Percentiles rank a stretch among this genome's conserved stretches.
phyloP scores from a whole-genome alignment of 2,113 vertebrate genomes.

The Salvelinus namaycush region DNA sequence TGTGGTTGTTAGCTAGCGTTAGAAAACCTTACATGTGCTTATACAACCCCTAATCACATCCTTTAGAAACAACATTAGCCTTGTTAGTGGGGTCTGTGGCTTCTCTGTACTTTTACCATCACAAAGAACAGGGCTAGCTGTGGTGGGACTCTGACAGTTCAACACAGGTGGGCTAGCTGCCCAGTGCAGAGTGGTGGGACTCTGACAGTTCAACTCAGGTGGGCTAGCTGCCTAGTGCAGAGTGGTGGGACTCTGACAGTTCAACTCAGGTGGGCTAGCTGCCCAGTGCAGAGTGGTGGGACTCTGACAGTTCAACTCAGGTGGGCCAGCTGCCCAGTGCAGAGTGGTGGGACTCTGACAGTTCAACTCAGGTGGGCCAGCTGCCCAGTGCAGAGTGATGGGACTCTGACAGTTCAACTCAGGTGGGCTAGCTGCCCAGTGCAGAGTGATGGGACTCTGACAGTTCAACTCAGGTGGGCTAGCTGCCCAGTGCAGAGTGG shows the following conservation, averaged over 20 bases:
- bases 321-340: no score
- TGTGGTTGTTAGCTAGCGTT: not conserved
- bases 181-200: not conserved
- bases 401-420: not conserved
- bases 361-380: no score
- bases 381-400: not conserved
- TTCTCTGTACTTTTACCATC: not conserved
- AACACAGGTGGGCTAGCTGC: no score
- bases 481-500: no score
- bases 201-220: no score
- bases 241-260: not conserved
- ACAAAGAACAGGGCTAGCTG: not conserved
- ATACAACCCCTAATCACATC: constrained; percentile 15
- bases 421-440: no score
- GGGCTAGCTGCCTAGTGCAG: no score
- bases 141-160: no score
- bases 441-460: not conserved
- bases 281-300: no score
- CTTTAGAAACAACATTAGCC: not conserved
- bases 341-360: not conserved
- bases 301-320: no score
- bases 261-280: no score
- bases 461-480: no score
- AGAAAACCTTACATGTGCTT: constrained; percentile 36
- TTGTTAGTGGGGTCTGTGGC: not conserved